These are phyloP conservation scores for Rousettus madagascariensis DNA, from an alignment of 2,797 vertebrate genomes.

Conservation along the genomic window DNA sequence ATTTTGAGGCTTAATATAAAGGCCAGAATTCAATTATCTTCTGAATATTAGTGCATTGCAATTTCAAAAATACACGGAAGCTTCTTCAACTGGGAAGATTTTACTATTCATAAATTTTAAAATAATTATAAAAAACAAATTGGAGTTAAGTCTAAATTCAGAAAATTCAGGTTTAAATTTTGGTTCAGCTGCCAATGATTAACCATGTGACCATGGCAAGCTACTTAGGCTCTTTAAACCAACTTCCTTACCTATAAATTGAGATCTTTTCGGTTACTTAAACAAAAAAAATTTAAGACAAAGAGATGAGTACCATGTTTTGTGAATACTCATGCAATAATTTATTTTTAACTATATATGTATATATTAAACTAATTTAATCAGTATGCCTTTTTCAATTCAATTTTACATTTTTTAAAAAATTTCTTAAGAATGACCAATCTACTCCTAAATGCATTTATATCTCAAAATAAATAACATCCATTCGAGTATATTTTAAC, in stretches of 20 bases:
- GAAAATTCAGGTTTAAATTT: conserved; percentile 1
- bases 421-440: neutral
- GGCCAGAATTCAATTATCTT: conserved; percentile 27
- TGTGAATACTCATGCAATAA: neutral
- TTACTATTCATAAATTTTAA: neutral
- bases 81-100: neutral
- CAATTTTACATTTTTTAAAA: neutral
- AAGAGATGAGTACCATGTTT: conserved; percentile 4
- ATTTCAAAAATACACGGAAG: neutral
- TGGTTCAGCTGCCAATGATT: neutral
- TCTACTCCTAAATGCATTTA: conserved; percentile 16
- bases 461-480: conserved; percentile 11
- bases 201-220: neutral
- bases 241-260: neutral
- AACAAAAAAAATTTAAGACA: neutral
- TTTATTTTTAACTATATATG: conserved; percentile 14
- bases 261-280: neutral
- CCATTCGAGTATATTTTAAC: conserved; percentile 5
- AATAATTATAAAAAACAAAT: conserved; percentile 17
- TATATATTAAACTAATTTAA: conserved; percentile 7
- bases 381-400: neutral
- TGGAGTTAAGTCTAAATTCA: neutral
- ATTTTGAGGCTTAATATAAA: conserved; percentile 9
- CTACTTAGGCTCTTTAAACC: neutral
- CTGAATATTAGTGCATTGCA: neutral